Evolutionary conservation across 2,797 vertebrate species (phyloP).

Genomic region (Enteromius viviparus): DNA sequence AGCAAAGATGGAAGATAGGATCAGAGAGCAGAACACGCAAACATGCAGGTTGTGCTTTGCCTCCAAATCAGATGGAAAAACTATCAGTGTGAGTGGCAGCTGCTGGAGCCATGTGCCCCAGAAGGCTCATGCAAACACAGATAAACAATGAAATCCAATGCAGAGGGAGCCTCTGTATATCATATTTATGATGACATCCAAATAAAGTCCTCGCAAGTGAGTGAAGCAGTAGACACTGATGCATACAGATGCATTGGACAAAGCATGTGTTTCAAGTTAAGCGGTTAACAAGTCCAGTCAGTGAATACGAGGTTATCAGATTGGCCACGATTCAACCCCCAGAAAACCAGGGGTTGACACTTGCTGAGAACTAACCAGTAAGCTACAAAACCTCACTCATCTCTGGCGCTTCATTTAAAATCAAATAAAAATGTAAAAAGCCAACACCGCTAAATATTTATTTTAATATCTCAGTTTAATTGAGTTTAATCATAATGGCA

Average conservation of each 20-base stretch:
- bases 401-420: slow-evolving; percentile 8
- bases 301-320: slow-evolving; percentile 51
- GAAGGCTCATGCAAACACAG: slow-evolving; percentile 6
- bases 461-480: neutral
- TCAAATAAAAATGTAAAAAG: neutral
- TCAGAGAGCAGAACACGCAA: neutral
- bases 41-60: slow-evolving; percentile 37
- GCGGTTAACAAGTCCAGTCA: slow-evolving; percentile 52
- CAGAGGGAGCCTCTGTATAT: neutral
- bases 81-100: slow-evolving; percentile 23
- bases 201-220: slow-evolving; percentile 12
- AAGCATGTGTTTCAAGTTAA: slow-evolving; percentile 70
- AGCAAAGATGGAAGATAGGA: slow-evolving; percentile 42
- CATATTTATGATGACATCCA: slow-evolving; percentile 23
- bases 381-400: slow-evolving; percentile 8
- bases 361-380: slow-evolving; percentile 31
- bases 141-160: slow-evolving; percentile 20
- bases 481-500: slow-evolving; percentile 2
- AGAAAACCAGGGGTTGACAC: slow-evolving; percentile 29
- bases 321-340: slow-evolving; percentile 11
- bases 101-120: slow-evolving; percentile 7
- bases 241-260: slow-evolving; percentile 21
- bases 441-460: neutral
- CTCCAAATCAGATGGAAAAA: slow-evolving; percentile 52
- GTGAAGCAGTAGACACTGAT: neutral